These are phyloP conservation scores for Andrena trimmerana DNA, from an alignment of 2,888 invertebrate genomes.

Conservation along the genomic window DNA sequence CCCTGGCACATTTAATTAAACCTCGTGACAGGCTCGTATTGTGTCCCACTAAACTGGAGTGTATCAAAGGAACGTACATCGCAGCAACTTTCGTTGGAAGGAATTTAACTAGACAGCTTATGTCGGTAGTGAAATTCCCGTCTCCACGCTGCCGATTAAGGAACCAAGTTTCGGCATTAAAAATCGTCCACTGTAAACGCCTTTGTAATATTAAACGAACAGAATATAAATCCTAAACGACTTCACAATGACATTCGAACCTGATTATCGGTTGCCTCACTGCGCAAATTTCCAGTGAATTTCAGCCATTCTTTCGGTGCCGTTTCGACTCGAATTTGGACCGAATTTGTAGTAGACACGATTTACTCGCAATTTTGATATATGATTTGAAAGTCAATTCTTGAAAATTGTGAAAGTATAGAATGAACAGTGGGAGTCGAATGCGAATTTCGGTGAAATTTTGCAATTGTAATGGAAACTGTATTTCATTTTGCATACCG, in stretches of 20 bases:
- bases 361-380: neutral
- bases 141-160: neutral
- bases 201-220: neutral
- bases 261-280: neutral
- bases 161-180: neutral
- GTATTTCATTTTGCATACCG: neutral
- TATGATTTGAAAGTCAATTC: neutral
- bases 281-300: neutral
- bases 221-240: neutral
- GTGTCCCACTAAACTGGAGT: conserved; percentile 30
- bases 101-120: conserved; percentile 49
- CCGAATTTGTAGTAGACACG: neutral
- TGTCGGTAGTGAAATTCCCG: neutral
- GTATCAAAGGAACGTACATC: conserved; percentile 37
- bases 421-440: neutral
- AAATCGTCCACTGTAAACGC: neutral
- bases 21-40: conserved; percentile 45
- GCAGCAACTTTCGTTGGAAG: conserved; percentile 42
- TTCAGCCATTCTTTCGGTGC: neutral
- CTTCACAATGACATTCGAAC: neutral
- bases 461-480: neutral
- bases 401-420: neutral
- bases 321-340: neutral
- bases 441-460: conserved; percentile 18
- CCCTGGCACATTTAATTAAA: conserved; percentile 65